phyloP scores from a whole-genome alignment of 2,113 vertebrate genomes.

The Siphamia tubifer region DNA sequence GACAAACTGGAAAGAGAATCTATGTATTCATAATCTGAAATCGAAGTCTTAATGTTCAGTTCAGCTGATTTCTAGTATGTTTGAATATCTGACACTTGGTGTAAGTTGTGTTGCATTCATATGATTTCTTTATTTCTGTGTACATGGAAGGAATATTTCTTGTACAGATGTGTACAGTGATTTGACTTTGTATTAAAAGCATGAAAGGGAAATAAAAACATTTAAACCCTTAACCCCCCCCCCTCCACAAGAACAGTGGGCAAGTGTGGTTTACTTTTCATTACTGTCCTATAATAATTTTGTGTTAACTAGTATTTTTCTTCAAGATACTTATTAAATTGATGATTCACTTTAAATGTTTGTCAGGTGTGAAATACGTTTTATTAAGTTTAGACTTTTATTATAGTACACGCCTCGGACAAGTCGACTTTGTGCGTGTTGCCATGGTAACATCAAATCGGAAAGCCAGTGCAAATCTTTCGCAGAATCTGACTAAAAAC shows the following conservation, averaged over 20 bases:
- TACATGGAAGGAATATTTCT: conserved; percentile 61
- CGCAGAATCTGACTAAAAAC: too few species aligned
- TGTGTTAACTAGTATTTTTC: too few species aligned
- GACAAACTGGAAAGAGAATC: not conserved
- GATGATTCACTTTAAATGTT: too few species aligned
- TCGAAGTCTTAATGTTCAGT: conserved; percentile 49
- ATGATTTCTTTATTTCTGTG: conserved; percentile 38
- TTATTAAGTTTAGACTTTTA: too few species aligned
- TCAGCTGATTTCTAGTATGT: not conserved
- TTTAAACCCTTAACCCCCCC: too few species aligned
- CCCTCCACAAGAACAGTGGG: not conserved
- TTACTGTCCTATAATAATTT: not conserved
- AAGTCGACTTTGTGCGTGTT: too few species aligned
- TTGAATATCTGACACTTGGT: conserved; percentile 26
- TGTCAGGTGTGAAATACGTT: too few species aligned
- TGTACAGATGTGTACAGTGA: conserved; percentile 86
- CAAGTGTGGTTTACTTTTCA: not conserved
- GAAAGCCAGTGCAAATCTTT: too few species aligned
- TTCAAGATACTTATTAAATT: too few species aligned
- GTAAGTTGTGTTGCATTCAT: conserved; percentile 28
- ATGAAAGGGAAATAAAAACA: conserved; percentile 82
- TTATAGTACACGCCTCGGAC: too few species aligned
- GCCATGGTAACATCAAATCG: too few species aligned
- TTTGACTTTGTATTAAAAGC: conserved; percentile 78
- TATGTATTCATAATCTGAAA: conserved; percentile 4